A percentile compares a stretch with the other conserved stretches of the same genome.
Conservation (phyloP, 1,140 invertebrate species). For the Lineus longissimus region DNA sequence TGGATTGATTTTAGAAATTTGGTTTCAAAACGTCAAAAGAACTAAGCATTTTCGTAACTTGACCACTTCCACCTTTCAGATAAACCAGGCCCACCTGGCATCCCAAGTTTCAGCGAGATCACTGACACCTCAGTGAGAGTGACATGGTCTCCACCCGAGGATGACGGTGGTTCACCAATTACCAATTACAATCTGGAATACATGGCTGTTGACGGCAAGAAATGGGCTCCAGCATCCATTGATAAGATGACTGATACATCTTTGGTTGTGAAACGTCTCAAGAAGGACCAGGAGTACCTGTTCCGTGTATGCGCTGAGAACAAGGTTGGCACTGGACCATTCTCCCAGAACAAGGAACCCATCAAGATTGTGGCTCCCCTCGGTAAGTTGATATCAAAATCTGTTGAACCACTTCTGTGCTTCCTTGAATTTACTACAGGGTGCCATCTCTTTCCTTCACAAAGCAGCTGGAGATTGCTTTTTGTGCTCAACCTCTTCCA, state of each 20-base stretch:
- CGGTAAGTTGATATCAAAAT: neutral
- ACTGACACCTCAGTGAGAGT: slow-evolving; percentile 92
- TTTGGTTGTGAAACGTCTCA: slow-evolving; percentile 74
- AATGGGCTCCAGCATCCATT: slow-evolving; percentile 40
- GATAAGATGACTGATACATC: slow-evolving; percentile 34
- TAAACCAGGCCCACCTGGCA: slow-evolving; percentile 74
- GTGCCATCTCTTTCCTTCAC: too few species aligned
- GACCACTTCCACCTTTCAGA: too few species aligned
- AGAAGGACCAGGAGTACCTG: slow-evolving; percentile 87
- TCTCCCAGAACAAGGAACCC: slow-evolving; percentile 81
- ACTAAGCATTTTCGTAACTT: too few species aligned
- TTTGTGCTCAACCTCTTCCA: neutral
- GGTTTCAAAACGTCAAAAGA: too few species aligned
- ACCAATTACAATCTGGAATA: slow-evolving; percentile 86
- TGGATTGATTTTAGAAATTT: slow-evolving; percentile 59
- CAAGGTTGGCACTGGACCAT: slow-evolving; percentile 92
- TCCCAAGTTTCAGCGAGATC: slow-evolving; percentile 83
- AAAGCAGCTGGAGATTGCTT: too few species aligned
- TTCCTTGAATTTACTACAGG: too few species aligned
- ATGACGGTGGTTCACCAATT: slow-evolving; percentile 93
- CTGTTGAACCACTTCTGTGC: too few species aligned
- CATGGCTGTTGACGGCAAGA: slow-evolving; percentile 21
- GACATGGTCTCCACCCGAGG: slow-evolving; percentile 79
- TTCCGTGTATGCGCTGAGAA: slow-evolving; percentile 96
- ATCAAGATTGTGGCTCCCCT: slow-evolving; percentile 16